Conservation (phyloP, 2,113 vertebrate genomes). For the Gopherus flavomarginatus region DNA sequence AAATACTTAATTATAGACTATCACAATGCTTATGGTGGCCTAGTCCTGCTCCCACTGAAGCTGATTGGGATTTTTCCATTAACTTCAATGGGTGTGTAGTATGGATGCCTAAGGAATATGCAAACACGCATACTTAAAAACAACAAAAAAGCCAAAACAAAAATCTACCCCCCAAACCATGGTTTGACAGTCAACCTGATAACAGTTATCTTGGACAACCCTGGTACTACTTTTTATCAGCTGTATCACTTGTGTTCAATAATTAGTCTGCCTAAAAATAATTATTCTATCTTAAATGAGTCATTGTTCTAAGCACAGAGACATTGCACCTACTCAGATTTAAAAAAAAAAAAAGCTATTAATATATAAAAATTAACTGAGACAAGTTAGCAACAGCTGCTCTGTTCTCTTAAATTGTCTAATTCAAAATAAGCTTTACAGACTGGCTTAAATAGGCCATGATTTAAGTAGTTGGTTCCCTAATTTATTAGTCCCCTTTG, state of each 20-base stretch:
- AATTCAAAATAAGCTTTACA: background rate
- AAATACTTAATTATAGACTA: background rate
- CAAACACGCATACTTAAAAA: background rate
- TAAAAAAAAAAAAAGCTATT: background rate
- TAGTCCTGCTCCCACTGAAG: background rate
- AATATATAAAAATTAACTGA: background rate
- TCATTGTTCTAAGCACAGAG: background rate
- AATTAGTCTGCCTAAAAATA: background rate
- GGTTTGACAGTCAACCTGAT: background rate
- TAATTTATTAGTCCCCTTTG: background rate
- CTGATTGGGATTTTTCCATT: background rate
- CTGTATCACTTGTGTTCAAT: background rate
- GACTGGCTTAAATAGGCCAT: background rate
- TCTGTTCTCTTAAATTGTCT: background rate
- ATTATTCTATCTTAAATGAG: background rate
- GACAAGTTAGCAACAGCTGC: background rate
- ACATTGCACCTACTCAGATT: background rate
- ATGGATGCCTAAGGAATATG: background rate
- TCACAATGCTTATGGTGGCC: background rate
- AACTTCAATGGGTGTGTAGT: background rate
- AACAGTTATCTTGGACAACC: background rate
- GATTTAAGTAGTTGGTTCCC: background rate
- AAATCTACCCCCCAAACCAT: background rate
- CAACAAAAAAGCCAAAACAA: background rate
- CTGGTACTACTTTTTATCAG: background rate